Evolutionary conservation across 2,113 vertebrate species (phyloP), one percentile per base, ranked within the genome.

Genomic region (Peromyscus leucopus): DNA sequence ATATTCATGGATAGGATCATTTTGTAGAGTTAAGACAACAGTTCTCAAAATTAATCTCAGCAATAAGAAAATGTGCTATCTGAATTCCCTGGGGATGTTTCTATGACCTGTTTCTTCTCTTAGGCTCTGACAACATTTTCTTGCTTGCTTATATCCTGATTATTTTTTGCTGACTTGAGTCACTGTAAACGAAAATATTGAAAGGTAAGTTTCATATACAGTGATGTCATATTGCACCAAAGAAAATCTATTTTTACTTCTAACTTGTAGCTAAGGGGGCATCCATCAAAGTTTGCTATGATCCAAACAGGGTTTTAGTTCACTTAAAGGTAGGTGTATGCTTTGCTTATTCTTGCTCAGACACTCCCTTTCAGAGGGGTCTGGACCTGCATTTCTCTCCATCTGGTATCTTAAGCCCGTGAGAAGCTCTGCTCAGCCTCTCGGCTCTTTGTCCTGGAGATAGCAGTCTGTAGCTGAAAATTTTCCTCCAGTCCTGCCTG

Each of bases 51-150:
- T 63, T 80, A 31, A 91, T 75, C 57, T 96, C 78, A 76, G 28
- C 76, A 31, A 57, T 28, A 71, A 89, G 51, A 88, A 94, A 71
- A 6, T 90, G 5, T 4, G 36, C 93, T 75, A 33, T 90, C 57
- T 92, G 24, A 28, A 84, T n/a, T 89, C 31, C 46, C 51, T 59
- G 9, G 89, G 55, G 82, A 85, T 95, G 16, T 46, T 96, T 95
- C 46, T 97, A 89, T 67, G 46, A 59, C 61, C 15, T 90, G 16
- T 92, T 96, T 88, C 65, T 89, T 96, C 95, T 91, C 59, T 94
- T 94, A 89, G 24, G 36, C 61, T 96, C 92, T 89, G 12, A 72
- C 63, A 76, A 21, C 24, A 90, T 91, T 88, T 65, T 75, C 10
- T 93, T 82, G 10, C 11, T 98, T 90, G 74, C 19, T 83, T 90